Percentiles rank a stretch among this genome's conserved stretches.
Conservation (phyloP, 1,140 invertebrate species). For the Polypedilum vanderplanki region DNA sequence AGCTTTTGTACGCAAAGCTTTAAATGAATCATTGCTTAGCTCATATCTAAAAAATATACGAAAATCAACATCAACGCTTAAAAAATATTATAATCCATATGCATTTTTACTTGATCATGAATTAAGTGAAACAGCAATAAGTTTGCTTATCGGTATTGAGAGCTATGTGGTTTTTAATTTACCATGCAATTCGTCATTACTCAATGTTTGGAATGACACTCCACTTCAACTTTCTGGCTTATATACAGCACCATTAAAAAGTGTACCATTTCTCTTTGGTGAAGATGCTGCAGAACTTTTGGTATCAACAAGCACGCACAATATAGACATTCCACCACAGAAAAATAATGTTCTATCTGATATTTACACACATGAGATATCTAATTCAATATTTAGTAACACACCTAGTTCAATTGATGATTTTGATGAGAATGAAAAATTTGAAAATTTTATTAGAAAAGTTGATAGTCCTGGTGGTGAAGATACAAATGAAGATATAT, state of each 20-base stretch:
- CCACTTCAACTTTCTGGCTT: slow-evolving; percentile 77
- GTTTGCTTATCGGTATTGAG: slow-evolving; percentile 70
- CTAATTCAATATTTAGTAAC: slow-evolving; percentile 39
- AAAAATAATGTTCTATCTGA: slow-evolving; percentile 45
- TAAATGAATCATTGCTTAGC: slow-evolving; percentile 81
- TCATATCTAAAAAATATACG: slow-evolving; percentile 76
- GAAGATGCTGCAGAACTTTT: not conserved
- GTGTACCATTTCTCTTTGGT: slow-evolving; percentile 47
- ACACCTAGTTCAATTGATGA: not conserved
- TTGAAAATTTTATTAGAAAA: not conserved
- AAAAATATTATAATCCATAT: slow-evolving; percentile 67
- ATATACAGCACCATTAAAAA: slow-evolving; percentile 69
- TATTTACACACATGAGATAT: slow-evolving; percentile 41
- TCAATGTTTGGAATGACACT: slow-evolving; percentile 84
- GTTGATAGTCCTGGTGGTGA: not conserved
- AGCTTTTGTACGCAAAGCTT: slow-evolving; percentile 78
- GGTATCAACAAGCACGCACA: slow-evolving; percentile 47
- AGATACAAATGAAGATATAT: not conserved
- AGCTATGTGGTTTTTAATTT: slow-evolving; percentile 68
- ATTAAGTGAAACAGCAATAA: slow-evolving; percentile 67
- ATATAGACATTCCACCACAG: slow-evolving; percentile 63
- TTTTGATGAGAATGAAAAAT: not conserved
- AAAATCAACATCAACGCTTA: slow-evolving; percentile 60
- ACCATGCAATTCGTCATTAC: slow-evolving; percentile 76
- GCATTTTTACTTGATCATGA: slow-evolving; percentile 75